Conservation (phyloP, 2,888 invertebrate species). For the Operophtera brumata region DNA sequence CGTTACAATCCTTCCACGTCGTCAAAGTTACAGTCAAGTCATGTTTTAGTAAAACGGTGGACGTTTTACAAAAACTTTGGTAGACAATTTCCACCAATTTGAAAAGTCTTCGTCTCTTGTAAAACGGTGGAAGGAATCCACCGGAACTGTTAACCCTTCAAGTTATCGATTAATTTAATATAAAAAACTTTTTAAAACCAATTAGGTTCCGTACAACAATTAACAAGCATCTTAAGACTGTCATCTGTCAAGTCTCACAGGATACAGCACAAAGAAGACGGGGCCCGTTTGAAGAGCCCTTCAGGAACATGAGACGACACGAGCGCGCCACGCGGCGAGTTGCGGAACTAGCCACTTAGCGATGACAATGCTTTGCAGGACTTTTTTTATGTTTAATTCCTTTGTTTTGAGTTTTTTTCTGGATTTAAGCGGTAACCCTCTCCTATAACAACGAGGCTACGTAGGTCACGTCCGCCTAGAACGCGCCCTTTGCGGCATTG, state of each 20-base stretch:
- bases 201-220: not conserved
- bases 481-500: too few species aligned
- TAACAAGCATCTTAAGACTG: conserved; percentile 15
- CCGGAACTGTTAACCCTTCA: not conserved
- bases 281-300: conserved; percentile 1
- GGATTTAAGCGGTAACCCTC: too few species aligned
- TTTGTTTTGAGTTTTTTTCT: too few species aligned
- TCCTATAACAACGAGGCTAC: too few species aligned
- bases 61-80: too few species aligned
- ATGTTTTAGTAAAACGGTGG: too few species aligned
- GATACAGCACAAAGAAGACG: conserved; percentile 35
- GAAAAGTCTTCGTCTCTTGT: too few species aligned
- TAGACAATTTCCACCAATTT: too few species aligned
- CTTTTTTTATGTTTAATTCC: not conserved
- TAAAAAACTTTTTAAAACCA: not conserved
- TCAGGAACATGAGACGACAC: conserved; percentile 48
- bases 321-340: conserved; percentile 62
- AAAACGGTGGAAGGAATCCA: too few species aligned
- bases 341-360: conserved; percentile 56
- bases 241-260: conserved; percentile 31
- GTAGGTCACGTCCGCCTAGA: too few species aligned
- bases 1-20: too few species aligned
- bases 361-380: conserved; percentile 11
- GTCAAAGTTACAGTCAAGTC: too few species aligned
- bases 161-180: not conserved